Percentiles rank a stretch among this genome's conserved stretches.
Evolutionary conservation across 2,113 vertebrate genomes (phyloP).

Genomic region (Colaptes auratus): DNA sequence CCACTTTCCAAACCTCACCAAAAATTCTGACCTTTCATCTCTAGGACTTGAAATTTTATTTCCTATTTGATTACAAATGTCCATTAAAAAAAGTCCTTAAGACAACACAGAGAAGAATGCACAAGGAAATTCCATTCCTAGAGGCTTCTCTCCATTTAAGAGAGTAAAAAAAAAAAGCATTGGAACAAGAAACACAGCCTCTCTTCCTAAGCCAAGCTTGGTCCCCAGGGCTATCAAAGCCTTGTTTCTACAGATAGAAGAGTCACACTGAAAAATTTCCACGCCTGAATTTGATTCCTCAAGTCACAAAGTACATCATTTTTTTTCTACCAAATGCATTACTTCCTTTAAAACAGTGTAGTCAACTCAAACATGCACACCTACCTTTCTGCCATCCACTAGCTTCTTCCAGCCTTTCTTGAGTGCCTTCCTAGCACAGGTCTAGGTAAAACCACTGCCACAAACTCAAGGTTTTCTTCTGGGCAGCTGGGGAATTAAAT

Average conservation of each 20-base stretch:
- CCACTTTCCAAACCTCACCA: neutral
- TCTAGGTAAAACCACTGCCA: neutral
- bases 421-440: neutral
- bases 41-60: neutral
- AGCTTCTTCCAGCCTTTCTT: neutral
- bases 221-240: neutral
- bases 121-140: neutral
- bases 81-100: neutral
- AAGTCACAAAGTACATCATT: neutral
- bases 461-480: neutral
- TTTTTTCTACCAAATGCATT: neutral
- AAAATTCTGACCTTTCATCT: neutral
- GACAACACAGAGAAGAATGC: neutral
- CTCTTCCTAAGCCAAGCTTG: neutral
- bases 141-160: neutral
- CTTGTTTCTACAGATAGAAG: neutral
- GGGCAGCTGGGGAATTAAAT: neutral
- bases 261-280: neutral
- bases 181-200: neutral
- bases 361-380: neutral
- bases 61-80: neutral
- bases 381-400: neutral
- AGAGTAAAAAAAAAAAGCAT: neutral
- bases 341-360: neutral
- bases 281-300: neutral